Conservation (phyloP, 2,113 vertebrate species). For the Paralichthys olivaceus region DNA sequence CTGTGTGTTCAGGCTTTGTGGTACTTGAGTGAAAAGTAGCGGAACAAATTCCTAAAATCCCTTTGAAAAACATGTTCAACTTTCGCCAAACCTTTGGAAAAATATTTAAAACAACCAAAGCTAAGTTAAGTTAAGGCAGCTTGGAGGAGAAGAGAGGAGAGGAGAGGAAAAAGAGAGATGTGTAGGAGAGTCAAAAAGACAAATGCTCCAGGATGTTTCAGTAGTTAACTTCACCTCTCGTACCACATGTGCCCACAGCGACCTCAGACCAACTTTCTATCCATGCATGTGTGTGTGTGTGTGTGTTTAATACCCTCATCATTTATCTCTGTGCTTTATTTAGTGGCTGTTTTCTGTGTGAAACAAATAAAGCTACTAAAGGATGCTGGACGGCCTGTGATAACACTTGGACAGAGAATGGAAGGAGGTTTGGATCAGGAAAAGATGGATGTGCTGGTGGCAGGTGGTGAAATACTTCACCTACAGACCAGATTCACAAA, state of each 20-base stretch:
- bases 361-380: neutral
- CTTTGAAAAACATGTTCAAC: constrained; percentile 50
- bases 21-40: constrained; percentile 45
- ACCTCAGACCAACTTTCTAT: constrained; percentile 13
- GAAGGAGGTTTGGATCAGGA: neutral
- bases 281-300: neutral
- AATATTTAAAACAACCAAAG: constrained; percentile 45
- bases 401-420: neutral
- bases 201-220: constrained; percentile 15
- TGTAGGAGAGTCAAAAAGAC: constrained; percentile 29
- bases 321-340: neutral
- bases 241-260: constrained; percentile 30
- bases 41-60: constrained; percentile 62
- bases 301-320: neutral
- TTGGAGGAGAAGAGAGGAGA: constrained; percentile 27
- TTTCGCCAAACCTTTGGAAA: constrained; percentile 57
- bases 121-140: constrained; percentile 34
- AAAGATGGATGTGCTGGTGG: neutral
- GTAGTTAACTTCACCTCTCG: constrained; percentile 43
- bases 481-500: neutral
- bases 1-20: constrained; percentile 30
- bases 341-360: too few relatives aligned
- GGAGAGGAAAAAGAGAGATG: neutral
- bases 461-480: neutral
- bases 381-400: neutral